These are phyloP conservation scores for Julus scanicus DNA, from an alignment of 2,888 invertebrate genomes.

Conservation along the genomic window DNA sequence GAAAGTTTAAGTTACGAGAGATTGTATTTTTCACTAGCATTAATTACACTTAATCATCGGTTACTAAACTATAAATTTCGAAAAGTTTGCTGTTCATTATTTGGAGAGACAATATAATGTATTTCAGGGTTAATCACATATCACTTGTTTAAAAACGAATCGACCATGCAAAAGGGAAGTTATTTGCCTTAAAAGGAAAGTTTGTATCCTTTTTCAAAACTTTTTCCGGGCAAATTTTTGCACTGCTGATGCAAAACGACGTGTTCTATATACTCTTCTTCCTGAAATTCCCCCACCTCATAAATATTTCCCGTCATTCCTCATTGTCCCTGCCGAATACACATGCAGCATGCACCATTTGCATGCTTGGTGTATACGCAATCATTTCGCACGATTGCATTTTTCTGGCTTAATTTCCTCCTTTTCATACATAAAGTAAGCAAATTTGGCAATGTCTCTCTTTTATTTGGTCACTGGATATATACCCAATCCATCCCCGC, in stretches of 20 bases:
- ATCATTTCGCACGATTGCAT: slow-evolving; percentile 26
- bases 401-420: slow-evolving; percentile 17
- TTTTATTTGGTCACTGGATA: slow-evolving; percentile 27
- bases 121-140: too few species aligned
- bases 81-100: too few species aligned
- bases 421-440: background rate
- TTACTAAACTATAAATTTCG: too few species aligned
- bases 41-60: too few species aligned
- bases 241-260: background rate
- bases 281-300: slow-evolving; percentile 23
- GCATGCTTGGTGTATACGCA: background rate
- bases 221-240: background rate
- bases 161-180: too few species aligned
- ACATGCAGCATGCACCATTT: background rate
- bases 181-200: too few species aligned
- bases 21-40: too few species aligned
- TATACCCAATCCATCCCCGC: background rate
- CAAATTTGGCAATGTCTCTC: slow-evolving; percentile 26
- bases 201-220: background rate
- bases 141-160: too few species aligned
- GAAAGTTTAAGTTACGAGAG: too few species aligned
- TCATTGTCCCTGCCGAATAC: background rate
- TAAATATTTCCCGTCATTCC: slow-evolving; percentile 1
- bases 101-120: too few species aligned
- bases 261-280: background rate